phyloP scores from a whole-genome alignment of 2,888 invertebrate genomes.

The Pterostichus madidus region DNA sequence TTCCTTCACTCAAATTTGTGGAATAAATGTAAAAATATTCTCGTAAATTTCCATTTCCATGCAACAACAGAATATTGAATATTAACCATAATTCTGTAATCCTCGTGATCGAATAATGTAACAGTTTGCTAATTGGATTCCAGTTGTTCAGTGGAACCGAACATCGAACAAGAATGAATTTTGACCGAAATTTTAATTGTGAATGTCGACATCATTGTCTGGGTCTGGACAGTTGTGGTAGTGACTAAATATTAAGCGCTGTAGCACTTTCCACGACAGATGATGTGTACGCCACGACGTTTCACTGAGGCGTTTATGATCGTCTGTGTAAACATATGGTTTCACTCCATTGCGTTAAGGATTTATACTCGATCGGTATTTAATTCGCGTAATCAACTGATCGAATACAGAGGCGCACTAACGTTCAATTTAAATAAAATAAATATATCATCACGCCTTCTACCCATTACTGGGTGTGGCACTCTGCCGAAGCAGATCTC shows the following conservation, averaged over 20 bases:
- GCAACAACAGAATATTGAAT: constrained; percentile 17
- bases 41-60: not conserved
- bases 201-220: constrained; percentile 37
- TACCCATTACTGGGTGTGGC: too few relatives aligned
- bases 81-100: not conserved
- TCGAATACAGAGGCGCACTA: not conserved
- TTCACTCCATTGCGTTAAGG: constrained; percentile 58
- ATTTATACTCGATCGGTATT: constrained; percentile 56
- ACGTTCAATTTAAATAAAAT: not conserved
- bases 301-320: constrained; percentile 60
- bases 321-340: constrained; percentile 57
- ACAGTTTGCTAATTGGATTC: constrained; percentile 30
- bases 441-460: too few relatives aligned
- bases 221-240: constrained; percentile 1
- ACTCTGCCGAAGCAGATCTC: too few relatives aligned
- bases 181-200: constrained; percentile 60
- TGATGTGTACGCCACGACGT: constrained; percentile 43
- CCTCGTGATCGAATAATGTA: constrained; percentile 11
- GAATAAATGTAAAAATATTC: not conserved
- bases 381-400: constrained; percentile 53
- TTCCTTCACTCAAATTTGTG: too few relatives aligned
- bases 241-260: not conserved
- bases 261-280: constrained; percentile 62
- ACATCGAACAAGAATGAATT: constrained; percentile 16
- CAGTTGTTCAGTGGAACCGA: constrained; percentile 3